phyloP scores from a whole-genome alignment of 2,888 invertebrate species.

The Euplexia lucipara region DNA sequence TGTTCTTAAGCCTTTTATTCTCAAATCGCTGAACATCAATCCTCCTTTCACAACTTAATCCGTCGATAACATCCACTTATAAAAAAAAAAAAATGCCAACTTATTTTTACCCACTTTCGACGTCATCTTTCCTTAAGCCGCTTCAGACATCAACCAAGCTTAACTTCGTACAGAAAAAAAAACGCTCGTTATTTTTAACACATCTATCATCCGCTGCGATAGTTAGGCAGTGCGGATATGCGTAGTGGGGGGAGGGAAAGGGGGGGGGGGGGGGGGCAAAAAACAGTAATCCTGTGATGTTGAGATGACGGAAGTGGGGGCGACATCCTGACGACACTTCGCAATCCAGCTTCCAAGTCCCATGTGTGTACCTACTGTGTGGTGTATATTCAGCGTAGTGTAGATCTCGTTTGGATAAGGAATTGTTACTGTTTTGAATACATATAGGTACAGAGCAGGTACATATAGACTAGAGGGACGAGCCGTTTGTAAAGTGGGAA shows the following conservation, averaged over 20 bases:
- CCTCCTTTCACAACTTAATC: neutral
- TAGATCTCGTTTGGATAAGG: slow-evolving; percentile 37
- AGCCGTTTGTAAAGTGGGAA: neutral
- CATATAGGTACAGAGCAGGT: neutral
- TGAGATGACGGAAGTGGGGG: slow-evolving; percentile 59
- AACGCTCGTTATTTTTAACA: slow-evolving; percentile 47
- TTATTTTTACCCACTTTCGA: slow-evolving; percentile 11
- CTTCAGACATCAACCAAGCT: slow-evolving; percentile 6
- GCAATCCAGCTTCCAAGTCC: slow-evolving; percentile 25
- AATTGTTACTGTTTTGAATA: slow-evolving; percentile 5
- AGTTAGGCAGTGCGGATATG: slow-evolving; percentile 49
- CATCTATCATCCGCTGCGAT: slow-evolving; percentile 49
- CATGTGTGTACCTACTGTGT: neutral
- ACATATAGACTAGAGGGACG: neutral
- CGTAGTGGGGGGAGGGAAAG: slow-evolving; percentile 17
- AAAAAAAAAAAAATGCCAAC: slow-evolving; percentile 6
- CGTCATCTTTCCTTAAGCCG: slow-evolving; percentile 19
- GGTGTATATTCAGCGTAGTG: neutral
- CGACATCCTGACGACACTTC: slow-evolving; percentile 54
- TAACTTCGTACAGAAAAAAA: slow-evolving; percentile 42
- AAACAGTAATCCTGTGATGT: slow-evolving; percentile 56
- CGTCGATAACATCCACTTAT: neutral
- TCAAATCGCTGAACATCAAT: neutral
- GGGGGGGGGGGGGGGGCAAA: slow-evolving; percentile 12
- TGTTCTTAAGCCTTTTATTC: too few relatives aligned